A percentile compares a stretch with the other conserved stretches of the same genome.
Conservation (phyloP, 1,140 invertebrate species). For the Daktulosphaira vitifoliae region DNA sequence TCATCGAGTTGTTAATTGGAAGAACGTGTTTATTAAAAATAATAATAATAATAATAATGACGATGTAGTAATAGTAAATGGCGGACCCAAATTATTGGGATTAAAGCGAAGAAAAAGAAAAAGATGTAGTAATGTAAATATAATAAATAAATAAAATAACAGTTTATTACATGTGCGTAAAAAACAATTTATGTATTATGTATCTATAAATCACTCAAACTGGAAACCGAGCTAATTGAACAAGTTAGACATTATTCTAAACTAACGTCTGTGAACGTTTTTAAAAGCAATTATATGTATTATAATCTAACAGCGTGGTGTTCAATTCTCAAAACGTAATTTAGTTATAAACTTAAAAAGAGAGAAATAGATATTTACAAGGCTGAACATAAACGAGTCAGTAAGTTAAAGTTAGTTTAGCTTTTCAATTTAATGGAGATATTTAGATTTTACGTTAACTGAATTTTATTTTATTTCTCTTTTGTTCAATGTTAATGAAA, state of each 20-base stretch:
- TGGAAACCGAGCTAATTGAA: slow-evolving; percentile 28
- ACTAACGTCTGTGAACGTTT: background rate
- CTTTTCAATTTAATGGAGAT: too few species aligned
- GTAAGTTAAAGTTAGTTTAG: too few species aligned
- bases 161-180: background rate
- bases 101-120: background rate
- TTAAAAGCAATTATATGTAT: background rate
- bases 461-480: too few species aligned
- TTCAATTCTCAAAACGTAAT: background rate
- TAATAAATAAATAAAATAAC: slow-evolving; percentile 5
- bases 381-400: too few species aligned
- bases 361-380: too few species aligned
- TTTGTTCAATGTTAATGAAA: too few species aligned
- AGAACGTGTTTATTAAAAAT: too few species aligned
- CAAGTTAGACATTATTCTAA: background rate
- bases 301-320: background rate
- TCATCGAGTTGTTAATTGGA: too few species aligned
- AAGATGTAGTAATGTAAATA: background rate
- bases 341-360: background rate
- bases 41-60: too few species aligned
- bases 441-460: too few species aligned
- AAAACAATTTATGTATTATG: slow-evolving; percentile 9
- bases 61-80: too few species aligned
- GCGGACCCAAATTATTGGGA: too few species aligned
- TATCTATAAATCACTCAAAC: slow-evolving; percentile 23